Evolutionary conservation across 2,888 invertebrate genomes (phyloP), one percentile per base, ranked within the genome.

Genomic region (Schizotus pectinicornis): DNA sequence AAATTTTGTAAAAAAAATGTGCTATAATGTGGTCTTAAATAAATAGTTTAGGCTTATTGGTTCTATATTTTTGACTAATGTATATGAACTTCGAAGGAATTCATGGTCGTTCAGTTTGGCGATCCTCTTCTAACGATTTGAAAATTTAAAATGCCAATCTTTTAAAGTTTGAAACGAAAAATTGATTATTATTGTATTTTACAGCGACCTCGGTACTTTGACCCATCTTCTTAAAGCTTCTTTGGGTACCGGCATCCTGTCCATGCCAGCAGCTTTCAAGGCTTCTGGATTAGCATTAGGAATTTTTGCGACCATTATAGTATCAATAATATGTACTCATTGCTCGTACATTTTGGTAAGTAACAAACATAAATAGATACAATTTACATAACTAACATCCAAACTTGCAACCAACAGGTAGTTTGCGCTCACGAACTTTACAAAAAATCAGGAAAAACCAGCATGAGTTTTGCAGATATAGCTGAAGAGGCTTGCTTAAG

Each of bases 211-310:
- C 81, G 94, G 94, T 77, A 95, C 95, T 0, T 82, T 97, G 68
- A 94, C 95, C 68, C 96, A 98, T 84, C 84, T 98, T 64, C 82
- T 98, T 70, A 98, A 98, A 80, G 97, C 96, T 5, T 95, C 96
- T 33, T 85, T 98, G 55, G 98, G 98, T 22, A 97, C 97, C 6
- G 98, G 98, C 41, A 95, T 98, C 74, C 84, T 98, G 65, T 86
- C 97, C 1, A 94, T 98, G 92, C 98, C 98, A 0, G 85, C 87
- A 55, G 98, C 97, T 7, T 94, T 98, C 77, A 89, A 88, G 78
- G 87, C 89, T 76, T 88, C 95, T 6, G 98, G 98, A 35, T 82
- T 98, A 36, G 81, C 91, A 61, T 83, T 92, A 61, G 97, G 98
- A 46, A 85, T 95, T 62, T 82, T 92, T 69, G 89, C 92, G 54